Percentiles rank a stretch among this genome's conserved stretches.
Conservation (phyloP, 2,888 invertebrate species). For the Dryobota labecula region DNA sequence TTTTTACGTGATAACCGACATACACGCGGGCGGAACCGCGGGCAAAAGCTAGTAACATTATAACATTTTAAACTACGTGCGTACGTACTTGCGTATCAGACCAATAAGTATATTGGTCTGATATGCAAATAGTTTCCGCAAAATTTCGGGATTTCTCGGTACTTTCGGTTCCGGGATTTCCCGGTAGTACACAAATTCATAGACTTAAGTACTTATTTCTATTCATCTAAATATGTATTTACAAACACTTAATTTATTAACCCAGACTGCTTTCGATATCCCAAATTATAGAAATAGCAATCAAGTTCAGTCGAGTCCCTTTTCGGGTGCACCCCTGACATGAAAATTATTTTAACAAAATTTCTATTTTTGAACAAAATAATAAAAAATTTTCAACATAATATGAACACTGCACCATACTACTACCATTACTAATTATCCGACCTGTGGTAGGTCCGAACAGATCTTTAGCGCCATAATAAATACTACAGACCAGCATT, state of each 20-base stretch:
- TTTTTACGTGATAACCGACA: no score
- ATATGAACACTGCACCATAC: slow-evolving; percentile 27
- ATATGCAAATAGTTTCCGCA: no score
- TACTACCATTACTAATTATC: slow-evolving; percentile 45
- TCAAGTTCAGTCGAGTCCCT: neutral
- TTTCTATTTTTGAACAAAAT: neutral
- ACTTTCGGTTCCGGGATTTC: no score
- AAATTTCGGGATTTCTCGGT: no score
- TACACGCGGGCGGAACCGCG: no score
- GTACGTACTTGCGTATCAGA: no score
- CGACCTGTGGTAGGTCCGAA: slow-evolving; percentile 49
- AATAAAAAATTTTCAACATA: slow-evolving; percentile 9
- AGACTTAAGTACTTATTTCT: neutral
- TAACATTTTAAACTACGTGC: no score
- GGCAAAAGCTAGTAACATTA: no score
- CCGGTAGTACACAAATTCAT: no score
- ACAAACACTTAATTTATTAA: neutral
- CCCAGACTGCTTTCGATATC: neutral
- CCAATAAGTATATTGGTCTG: no score
- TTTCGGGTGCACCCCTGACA: neutral
- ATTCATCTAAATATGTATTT: neutral
- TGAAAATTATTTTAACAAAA: neutral
- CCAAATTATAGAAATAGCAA: neutral
- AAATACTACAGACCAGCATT: slow-evolving; percentile 41
- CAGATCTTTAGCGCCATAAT: slow-evolving; percentile 41